These are phyloP conservation scores for Microcaecilia unicolor DNA, from an alignment of 2,797 vertebrate genomes.

Conservation along the genomic window DNA sequence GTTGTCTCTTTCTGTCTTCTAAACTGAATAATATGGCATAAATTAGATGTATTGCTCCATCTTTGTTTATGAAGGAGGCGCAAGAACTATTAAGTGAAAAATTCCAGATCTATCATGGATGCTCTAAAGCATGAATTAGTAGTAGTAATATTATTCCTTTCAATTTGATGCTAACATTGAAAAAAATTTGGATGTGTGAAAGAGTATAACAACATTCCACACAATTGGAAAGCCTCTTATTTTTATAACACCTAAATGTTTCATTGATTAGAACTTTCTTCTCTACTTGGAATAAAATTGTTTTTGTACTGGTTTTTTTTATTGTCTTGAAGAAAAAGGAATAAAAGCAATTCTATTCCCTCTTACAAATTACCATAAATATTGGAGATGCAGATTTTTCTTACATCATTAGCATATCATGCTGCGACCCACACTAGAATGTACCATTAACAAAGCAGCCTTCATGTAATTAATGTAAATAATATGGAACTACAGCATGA, in stretches of 20 bases:
- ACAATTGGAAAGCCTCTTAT: slow-evolving; percentile 36
- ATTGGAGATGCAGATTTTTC: slow-evolving; percentile 70
- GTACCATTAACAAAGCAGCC: slow-evolving; percentile 72
- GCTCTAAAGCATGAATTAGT: slow-evolving; percentile 11
- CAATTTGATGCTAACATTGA: slow-evolving; percentile 11
- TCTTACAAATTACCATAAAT: slow-evolving; percentile 72
- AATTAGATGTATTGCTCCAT: slow-evolving; percentile 20
- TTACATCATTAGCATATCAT: slow-evolving; percentile 74
- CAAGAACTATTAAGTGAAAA: slow-evolving; percentile 4
- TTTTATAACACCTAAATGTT: slow-evolving; percentile 44
- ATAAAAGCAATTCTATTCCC: slow-evolving; percentile 56
- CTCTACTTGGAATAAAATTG: slow-evolving; percentile 31
- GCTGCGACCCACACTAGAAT: slow-evolving; percentile 69
- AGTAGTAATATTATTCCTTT: slow-evolving; percentile 17
- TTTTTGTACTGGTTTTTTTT: slow-evolving; percentile 42
- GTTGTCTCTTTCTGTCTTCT: slow-evolving; percentile 19
- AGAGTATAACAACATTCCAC: slow-evolving; percentile 35
- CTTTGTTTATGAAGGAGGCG: not conserved
- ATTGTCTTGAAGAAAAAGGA: slow-evolving; percentile 45
- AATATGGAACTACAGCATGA: slow-evolving; percentile 68
- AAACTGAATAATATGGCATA: slow-evolving; percentile 11
- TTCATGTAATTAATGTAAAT: slow-evolving; percentile 85
- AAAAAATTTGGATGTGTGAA: slow-evolving; percentile 37
- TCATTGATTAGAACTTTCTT: slow-evolving; percentile 47
- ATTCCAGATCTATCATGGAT: slow-evolving; percentile 5